Evolutionary conservation across 2,888 invertebrate species (phyloP).

Genomic region (Amphipyra tragopoginis): DNA sequence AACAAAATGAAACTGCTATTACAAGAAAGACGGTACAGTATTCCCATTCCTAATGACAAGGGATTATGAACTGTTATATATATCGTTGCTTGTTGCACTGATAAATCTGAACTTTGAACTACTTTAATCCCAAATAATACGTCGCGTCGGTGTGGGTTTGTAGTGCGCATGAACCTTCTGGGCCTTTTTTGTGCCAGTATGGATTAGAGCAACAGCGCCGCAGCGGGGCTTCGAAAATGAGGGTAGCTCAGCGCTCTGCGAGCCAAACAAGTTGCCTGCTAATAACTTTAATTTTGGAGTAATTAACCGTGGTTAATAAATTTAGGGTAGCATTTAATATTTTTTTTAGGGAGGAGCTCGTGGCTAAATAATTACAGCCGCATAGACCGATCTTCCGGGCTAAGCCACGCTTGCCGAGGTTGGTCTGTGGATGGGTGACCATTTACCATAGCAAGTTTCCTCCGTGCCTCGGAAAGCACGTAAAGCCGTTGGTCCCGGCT

Average conservation of each 20-base stretch:
- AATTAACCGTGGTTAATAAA: no score
- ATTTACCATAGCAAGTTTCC: no score
- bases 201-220: conserved; percentile 16
- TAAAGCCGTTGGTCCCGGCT: no score
- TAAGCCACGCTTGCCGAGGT: no score
- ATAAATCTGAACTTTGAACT: neutral
- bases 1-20: conserved; percentile 24
- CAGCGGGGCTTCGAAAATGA: conserved; percentile 12
- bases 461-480: no score
- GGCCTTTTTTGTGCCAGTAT: neutral
- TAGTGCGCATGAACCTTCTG: conserved; percentile 7
- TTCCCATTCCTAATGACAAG: neutral
- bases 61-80: neutral
- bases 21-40: conserved; percentile 4
- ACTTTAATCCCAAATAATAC: neutral
- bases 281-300: no score
- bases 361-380: no score
- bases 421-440: no score
- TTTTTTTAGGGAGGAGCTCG: no score
- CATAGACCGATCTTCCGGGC: no score
- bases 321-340: no score
- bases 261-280: no score
- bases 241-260: neutral
- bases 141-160: neutral
- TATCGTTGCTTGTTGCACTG: neutral